phyloP scores from a whole-genome alignment of 2,797 vertebrate species.

The Esox masquinongy region DNA sequence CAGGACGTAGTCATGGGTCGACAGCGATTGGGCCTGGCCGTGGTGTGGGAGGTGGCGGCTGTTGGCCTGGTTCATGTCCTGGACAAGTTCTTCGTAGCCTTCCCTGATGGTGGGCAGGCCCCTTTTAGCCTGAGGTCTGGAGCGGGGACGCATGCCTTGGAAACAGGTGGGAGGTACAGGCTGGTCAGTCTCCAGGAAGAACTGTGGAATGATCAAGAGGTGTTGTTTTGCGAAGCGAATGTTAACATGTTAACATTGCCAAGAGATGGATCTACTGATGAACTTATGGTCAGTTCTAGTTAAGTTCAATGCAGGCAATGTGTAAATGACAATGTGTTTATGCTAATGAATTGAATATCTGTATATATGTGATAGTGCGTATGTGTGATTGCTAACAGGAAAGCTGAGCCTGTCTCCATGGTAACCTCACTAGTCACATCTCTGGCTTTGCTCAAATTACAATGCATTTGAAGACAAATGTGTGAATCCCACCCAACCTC shows the following conservation, averaged over 20 bases:
- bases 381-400: conserved; percentile 18
- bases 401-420: conserved; percentile 53
- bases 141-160: conserved; percentile 71
- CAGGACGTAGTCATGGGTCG: conserved; percentile 51
- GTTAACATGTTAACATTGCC: not conserved
- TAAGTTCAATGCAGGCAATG: not conserved
- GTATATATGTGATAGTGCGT: not conserved
- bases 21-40: conserved; percentile 14
- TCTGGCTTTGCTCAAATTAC: conserved; percentile 45
- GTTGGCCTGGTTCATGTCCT: conserved; percentile 61
- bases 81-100: conserved; percentile 65
- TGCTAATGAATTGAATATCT: conserved; percentile 35
- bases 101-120: conserved; percentile 74
- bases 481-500: not conserved
- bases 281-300: not conserved
- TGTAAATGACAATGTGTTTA: not conserved
- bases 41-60: conserved; percentile 32
- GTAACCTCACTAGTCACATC: conserved; percentile 49
- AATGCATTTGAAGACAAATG: too few relatives aligned
- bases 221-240: not conserved
- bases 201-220: not conserved
- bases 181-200: not conserved
- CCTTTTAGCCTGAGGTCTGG: conserved; percentile 62
- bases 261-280: not conserved
- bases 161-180: not conserved